These are phyloP conservation scores for Urophycis tenuis DNA, from an alignment of 2,797 vertebrate genomes.

Conservation along the genomic window DNA sequence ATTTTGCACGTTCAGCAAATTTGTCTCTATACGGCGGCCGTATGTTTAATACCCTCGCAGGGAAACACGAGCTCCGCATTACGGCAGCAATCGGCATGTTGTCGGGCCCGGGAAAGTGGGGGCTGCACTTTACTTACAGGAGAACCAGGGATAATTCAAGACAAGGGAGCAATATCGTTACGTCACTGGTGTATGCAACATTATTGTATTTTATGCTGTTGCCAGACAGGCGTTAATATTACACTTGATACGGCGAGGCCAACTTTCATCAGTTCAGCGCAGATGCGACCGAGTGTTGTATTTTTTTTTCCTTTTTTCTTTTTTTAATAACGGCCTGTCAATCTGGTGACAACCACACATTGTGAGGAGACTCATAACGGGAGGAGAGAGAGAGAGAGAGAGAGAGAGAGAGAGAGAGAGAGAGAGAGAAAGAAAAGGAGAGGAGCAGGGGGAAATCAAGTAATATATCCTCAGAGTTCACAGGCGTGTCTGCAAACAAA, in stretches of 20 bases:
- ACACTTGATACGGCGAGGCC: conserved; percentile 64
- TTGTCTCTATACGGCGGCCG: conserved; percentile 51
- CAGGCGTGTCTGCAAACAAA: conserved; percentile 41
- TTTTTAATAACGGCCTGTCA: conserved; percentile 78
- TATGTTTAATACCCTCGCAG: conserved; percentile 60
- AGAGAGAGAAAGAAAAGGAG: not conserved
- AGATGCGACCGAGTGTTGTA: conserved; percentile 67
- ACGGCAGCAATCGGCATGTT: conserved; percentile 32
- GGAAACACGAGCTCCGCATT: conserved; percentile 48
- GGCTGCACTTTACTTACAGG: conserved; percentile 40
- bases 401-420: not conserved
- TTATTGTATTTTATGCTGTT: conserved; percentile 68
- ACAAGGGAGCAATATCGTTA: conserved; percentile 60
- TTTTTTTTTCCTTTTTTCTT: conserved; percentile 13
- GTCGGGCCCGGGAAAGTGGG: not conserved
- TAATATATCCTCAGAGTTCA: conserved; percentile 62
- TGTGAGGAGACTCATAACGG: conserved; percentile 64
- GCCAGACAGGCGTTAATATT: conserved; percentile 72
- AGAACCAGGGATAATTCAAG: conserved; percentile 57
- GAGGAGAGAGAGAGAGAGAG: conserved; percentile 14
- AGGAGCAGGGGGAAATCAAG: conserved; percentile 59
- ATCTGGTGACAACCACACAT: conserved; percentile 59
- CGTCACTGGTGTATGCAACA: conserved; percentile 57
- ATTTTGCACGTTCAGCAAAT: conserved; percentile 61
- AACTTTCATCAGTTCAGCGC: conserved; percentile 67